Evolutionary conservation across 1,140 invertebrate genomes (phyloP), one percentile per base, ranked within the genome.

Genomic region (Drosophila nigromelanica): DNA sequence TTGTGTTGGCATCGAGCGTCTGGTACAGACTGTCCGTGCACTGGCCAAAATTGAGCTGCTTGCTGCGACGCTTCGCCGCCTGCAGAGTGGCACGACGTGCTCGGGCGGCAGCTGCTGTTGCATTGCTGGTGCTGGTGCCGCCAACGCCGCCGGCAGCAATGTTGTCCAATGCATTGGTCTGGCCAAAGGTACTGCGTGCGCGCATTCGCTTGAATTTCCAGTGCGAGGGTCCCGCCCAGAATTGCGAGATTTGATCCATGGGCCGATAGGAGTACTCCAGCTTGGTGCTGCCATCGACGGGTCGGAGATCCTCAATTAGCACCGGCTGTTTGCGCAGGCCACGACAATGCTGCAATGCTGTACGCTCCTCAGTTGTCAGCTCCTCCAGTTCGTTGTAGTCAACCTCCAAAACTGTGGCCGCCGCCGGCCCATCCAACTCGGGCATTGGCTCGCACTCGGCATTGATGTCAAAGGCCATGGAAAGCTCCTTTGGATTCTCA

Each of bases 191-290:
- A 7, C 7, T 76, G 7, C 75, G 77, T 3, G 64, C 59, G 0
- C 90, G 78, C 0, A 64, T 33, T 3, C 89, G 70, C 47, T 89
- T 90, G 18, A 92, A 92, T 71, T 92, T 92, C 91, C 91, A 92
- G 60, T 92, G 85, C 1, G 91, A 91, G 11, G 91, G 91, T 3
- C 91, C 91, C 1, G 91, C 91, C 91, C 91, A 92, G 43, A 92
- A 92, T 50, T 91, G 89, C 27, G 83, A 90, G 8, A 92, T 92
- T 61, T 92, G 80, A 55, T 92, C 91, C 54, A 92, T 76, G 3
- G 91, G 91, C 2, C 91, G 71, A 52, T 92, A 92, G 4, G 91
- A 92, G 55, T 92, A 92, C 63, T 92, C 91, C 11, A 92, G 60
- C 24, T 80, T 89, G 7, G 86, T 78, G 6, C 48, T 61, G 10